phyloP scores from a whole-genome alignment of 2,888 invertebrate species.

The Acronicta psi region DNA sequence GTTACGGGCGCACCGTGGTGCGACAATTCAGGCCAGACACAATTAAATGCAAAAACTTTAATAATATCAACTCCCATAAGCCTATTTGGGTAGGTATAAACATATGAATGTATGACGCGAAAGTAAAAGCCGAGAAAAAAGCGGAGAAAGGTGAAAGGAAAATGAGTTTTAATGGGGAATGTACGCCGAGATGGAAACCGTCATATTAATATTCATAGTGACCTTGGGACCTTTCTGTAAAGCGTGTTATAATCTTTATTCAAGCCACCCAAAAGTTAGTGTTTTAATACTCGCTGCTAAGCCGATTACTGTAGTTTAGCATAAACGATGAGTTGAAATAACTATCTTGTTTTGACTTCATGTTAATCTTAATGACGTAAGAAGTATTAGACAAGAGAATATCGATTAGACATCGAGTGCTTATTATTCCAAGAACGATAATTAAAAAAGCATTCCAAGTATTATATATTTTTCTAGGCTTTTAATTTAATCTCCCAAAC shows the following conservation, averaged over 20 bases:
- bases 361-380: not conserved
- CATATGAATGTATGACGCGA: constrained; percentile 35
- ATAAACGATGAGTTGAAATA: constrained; percentile 4
- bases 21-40: constrained; percentile 7
- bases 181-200: constrained; percentile 42
- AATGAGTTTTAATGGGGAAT: constrained; percentile 50
- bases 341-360: not conserved
- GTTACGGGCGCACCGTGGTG: constrained; percentile 15
- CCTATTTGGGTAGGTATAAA: constrained; percentile 11
- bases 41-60: constrained; percentile 34
- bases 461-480: no score
- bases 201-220: constrained; percentile 53
- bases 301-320: constrained; percentile 24
- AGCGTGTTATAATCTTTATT: constrained; percentile 35
- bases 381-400: no score
- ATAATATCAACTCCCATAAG: constrained; percentile 32
- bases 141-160: constrained; percentile 28
- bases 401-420: no score
- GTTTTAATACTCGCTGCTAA: constrained; percentile 35
- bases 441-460: no score
- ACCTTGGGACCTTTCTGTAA: constrained; percentile 40
- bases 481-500: no score
- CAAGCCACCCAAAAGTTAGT: constrained; percentile 33
- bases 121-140: constrained; percentile 41
- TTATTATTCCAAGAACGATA: no score